Evolutionary conservation across 2,888 invertebrate genomes (phyloP), one percentile per base, ranked within the genome.

Genomic region (Schrankia costaestrigalis): DNA sequence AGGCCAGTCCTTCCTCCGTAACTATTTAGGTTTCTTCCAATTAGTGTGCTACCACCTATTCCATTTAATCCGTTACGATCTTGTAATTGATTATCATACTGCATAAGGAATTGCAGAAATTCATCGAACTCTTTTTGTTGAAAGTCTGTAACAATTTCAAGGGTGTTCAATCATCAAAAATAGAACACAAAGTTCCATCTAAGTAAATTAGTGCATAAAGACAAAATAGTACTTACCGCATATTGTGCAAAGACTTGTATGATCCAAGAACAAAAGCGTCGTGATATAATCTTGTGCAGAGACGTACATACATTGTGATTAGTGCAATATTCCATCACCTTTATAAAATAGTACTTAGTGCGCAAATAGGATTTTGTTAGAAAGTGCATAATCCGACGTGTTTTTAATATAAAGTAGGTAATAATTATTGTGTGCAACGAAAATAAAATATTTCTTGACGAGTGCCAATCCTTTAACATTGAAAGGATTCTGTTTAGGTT

Each of bases 61-160:
- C 61, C 61, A 30, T 50, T 58, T 15, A 59, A 31, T 36, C 10
- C 11, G 8, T 58, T 68, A 26, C 64, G 69, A 3, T 66, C 67
- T 27, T 59, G 67, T 11, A 66, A 50, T 23, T 49, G 54, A 35
- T 63, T 69, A 41, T 78, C 74, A 25, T 77, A 75, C 46, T 67
- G 70, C 15, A 71, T 34, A 4, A 84, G 66, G 52, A 74, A 78
- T 36, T 76, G 67, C 19, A 83, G 43, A 32, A 79, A 70, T 29
- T 82, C 71, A 50, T 78, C 78, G 8, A 77, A 55, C 15, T 84
- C 80, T 23, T 58, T 68, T 56, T 76, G 72, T 50, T 63, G 73
- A 38, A 67, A 66, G 35, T 75, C 86, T 86, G 84, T 34, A 84
- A 86, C 66, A 72, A 76, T 26, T 27, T 46, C 38, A 31, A 33